Percentiles rank a stretch among this genome's conserved stretches.
Conservation (phyloP, 2,888 invertebrate species). For the Pharmacophagus antenor region DNA sequence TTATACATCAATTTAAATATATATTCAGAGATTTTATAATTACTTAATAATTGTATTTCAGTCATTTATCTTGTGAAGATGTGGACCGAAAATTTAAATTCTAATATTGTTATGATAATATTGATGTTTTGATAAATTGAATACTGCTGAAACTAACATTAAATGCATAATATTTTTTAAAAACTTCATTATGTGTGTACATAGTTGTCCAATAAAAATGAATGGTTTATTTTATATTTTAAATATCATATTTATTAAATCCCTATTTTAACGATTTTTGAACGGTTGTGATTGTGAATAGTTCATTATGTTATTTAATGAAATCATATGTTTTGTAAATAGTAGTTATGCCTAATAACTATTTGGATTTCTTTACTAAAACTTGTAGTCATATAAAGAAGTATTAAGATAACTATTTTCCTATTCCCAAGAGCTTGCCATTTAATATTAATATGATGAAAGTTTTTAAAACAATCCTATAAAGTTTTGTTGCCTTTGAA, state of each 20-base stretch:
- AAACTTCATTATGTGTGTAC: slow-evolving; percentile 7
- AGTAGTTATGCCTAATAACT: slow-evolving; percentile 10
- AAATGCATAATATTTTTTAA: slow-evolving; percentile 17
- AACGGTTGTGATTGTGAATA: slow-evolving; percentile 69
- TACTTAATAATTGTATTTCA: slow-evolving; percentile 8
- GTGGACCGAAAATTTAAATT: slow-evolving; percentile 8
- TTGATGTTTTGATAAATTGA: slow-evolving; percentile 1
- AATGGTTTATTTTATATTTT: slow-evolving; percentile 46
- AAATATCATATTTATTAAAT: slow-evolving; percentile 51
- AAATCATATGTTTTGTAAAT: neutral
- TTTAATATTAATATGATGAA: slow-evolving; percentile 3
- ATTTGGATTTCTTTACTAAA: slow-evolving; percentile 15
- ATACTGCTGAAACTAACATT: neutral
- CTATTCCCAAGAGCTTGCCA: slow-evolving; percentile 22
- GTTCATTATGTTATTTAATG: slow-evolving; percentile 19
- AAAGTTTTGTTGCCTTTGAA: neutral
- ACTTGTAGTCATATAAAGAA: too few relatives aligned
- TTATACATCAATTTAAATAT: slow-evolving; percentile 2
- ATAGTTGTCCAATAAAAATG: slow-evolving; percentile 32
- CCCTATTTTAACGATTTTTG: slow-evolving; percentile 61
- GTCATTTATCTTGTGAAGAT: slow-evolving; percentile 6
- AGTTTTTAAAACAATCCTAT: slow-evolving; percentile 5
- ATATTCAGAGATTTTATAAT: neutral
- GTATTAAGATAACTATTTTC: too few relatives aligned
- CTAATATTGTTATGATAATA: slow-evolving; percentile 2